Evolutionary conservation across 2,797 vertebrate genomes (phyloP), one percentile per base, ranked within the genome.

Genomic region (Cryptoprocta ferox): DNA sequence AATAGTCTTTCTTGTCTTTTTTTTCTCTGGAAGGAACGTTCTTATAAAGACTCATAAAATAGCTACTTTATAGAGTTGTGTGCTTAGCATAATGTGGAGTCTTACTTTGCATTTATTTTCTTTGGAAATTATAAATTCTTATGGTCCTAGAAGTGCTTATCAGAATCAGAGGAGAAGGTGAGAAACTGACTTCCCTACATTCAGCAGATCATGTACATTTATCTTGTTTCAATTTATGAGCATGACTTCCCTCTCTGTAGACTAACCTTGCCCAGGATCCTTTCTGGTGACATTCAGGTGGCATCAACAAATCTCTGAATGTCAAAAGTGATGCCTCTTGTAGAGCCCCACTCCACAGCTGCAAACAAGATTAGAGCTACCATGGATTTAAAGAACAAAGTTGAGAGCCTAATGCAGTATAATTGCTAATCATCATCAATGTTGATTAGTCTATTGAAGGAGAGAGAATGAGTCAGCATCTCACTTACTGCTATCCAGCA

Each of bases 401-500:
- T 92, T 65, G 59, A 81, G 63, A 96, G 48, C 53, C 61, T 92
- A 65, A 86, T 53, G 73, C 16, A 37, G 35, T 87, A 50, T 91
- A 96, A 97, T 96, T 93, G 53, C 61, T 94, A 79, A 93, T 90
- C 66, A 73, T 78, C 80, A 90, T 88, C 89, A 91, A 16, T 75
- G 76, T 53, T 94, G 89, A 97, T 96, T 93, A 84, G 56, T 75
- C 59, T 68, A 63, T 82, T 97, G 94, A 90, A 96, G 39, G 61
- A 61, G 48, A 91, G 83, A 93, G 48, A 94, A 75, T 93, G 97
- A 97, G 63, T 98, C 93, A 95, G 91, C 50, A 56, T 85, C 53
- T 48, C 48, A 39, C 15, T 26, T 45, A 50, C 5, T 92, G 68
- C 87, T 93, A 0, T 59, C 28, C 65, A 84, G 39, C 79, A 97